Conservation (phyloP, 2,888 invertebrate genomes). For the Unio delphinus region DNA sequence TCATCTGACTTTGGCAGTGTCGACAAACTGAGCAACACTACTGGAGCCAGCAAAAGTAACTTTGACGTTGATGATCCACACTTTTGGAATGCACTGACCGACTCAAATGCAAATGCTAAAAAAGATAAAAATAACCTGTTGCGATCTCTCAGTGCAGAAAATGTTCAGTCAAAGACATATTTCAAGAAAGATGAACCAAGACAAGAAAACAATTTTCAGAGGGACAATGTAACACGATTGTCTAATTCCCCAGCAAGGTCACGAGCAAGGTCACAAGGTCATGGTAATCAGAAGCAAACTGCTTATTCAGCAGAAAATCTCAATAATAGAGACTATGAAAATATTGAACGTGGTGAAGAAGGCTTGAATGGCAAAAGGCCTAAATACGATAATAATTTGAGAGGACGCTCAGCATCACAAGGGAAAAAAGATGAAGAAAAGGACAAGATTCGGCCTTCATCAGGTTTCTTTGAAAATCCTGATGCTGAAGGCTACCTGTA, state of each 20-base stretch:
- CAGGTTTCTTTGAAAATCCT: conserved; percentile 42
- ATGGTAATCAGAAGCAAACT: neutral
- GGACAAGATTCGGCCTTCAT: conserved; percentile 16
- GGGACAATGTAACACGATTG: conserved; percentile 19
- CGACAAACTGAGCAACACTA: neutral
- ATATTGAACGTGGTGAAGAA: conserved; percentile 10
- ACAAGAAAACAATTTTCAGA: conserved; percentile 15
- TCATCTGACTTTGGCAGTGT: no score
- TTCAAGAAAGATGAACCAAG: conserved; percentile 1
- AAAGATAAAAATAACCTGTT: conserved; percentile 2
- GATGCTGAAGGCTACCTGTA: conserved; percentile 47
- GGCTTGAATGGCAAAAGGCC: conserved; percentile 17
- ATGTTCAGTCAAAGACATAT: conserved; percentile 9
- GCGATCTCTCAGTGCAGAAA: conserved; percentile 18
- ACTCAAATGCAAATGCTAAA: conserved; percentile 9
- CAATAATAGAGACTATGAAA: conserved; percentile 1
- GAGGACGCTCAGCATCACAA: conserved; percentile 4
- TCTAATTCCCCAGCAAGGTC: conserved; percentile 20
- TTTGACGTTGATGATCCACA: conserved; percentile 33
- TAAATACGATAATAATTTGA: conserved; percentile 1
- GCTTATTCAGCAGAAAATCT: conserved; percentile 4
- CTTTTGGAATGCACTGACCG: conserved; percentile 32
- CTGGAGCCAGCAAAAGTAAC: conserved; percentile 23
- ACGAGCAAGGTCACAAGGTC: neutral
- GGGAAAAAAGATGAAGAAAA: conserved; percentile 8